Conservation (phyloP, 2,888 invertebrate genomes). For the Lymantria dispar region DNA sequence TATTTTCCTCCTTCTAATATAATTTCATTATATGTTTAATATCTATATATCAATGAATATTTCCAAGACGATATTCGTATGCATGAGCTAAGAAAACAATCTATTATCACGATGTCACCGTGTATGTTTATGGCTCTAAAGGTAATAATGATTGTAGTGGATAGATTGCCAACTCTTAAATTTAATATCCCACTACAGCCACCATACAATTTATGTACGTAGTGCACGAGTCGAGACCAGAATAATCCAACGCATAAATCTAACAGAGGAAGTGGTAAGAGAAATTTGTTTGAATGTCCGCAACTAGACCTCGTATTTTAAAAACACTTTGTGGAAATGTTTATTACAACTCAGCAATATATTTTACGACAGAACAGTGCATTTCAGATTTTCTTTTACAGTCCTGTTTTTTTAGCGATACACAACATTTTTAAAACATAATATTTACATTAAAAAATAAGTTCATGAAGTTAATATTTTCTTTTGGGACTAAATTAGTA, state of each 20-base stretch:
- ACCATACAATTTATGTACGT: conserved; percentile 50
- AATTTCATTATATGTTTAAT: no score
- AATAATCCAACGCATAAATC: conserved; percentile 58
- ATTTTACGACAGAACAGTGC: conserved; percentile 12
- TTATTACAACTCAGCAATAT: conserved; percentile 18
- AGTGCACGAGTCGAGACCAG: conserved; percentile 45
- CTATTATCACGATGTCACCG: conserved; percentile 33
- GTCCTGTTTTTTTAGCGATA: background rate
- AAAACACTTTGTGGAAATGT: conserved; percentile 21
- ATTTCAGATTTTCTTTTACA: background rate
- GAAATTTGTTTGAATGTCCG: conserved; percentile 42
- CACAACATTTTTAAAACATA: background rate
- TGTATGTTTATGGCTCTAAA: background rate
- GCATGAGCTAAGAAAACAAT: conserved; percentile 15
- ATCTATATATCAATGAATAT: no score
- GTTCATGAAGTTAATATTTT: background rate
- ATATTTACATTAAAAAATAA: background rate
- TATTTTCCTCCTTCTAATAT: no score
- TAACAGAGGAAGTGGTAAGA: conserved; percentile 49
- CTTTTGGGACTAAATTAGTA: background rate
- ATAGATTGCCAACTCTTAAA: conserved; percentile 54
- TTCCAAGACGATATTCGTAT: conserved; percentile 1
- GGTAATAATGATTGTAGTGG: background rate
- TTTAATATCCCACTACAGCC: conserved; percentile 61
- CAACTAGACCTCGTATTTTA: conserved; percentile 34